Base-by-base conservation (phyloP, 2,797 vertebrate genomes). In the Gephyroberyx darwinii region DNA sequence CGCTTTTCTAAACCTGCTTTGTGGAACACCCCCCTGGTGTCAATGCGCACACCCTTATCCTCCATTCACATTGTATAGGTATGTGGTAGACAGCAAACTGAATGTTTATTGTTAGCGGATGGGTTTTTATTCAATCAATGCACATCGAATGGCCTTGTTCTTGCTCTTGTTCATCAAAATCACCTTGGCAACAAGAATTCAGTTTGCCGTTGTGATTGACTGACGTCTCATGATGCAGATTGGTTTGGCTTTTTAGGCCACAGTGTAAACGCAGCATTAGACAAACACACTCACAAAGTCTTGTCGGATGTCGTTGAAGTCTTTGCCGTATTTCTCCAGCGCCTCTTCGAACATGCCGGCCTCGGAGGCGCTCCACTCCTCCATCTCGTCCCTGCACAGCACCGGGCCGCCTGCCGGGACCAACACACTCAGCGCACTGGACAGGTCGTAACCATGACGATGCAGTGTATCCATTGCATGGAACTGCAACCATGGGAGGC, bases 221-320 rank as follows among this genome's bases (percentile, higher is more conserved):
- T 19, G 47, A 50, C 19, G 19, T 50, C 17, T n/a, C 48, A 19
- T 7, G 2, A 50, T 50, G 17, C 48, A n/a, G 19, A n/a, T 6
- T 1, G 48, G 19, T 8, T 7, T 6, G 2, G 48, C 48, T 19
- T 19, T 19, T 19, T 20, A 19, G 7, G n/a, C 14, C 45, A 50
- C 48, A 20, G 48, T 7, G 48, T 50, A n/a, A 50, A n/a, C 16
- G 43, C 50, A 43, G 8, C 14, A 35, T 35, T 8, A 7, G 26
- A 54, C 39, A 26, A 20, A 74, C 50, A 65, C 71, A 96, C 97
- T 97, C 91, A 99, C 97, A 91, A 99, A 99, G 91, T 99, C 97
- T 95, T 98, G 97, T 92, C 97, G 96, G 89, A 99, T 99, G 87
- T 99, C 97, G 50, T 97, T 98, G 94, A 99, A 99, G 93, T 99